These are phyloP conservation scores for Perccottus glenii DNA, from an alignment of 2,113 vertebrate genomes.

Conservation along the genomic window DNA sequence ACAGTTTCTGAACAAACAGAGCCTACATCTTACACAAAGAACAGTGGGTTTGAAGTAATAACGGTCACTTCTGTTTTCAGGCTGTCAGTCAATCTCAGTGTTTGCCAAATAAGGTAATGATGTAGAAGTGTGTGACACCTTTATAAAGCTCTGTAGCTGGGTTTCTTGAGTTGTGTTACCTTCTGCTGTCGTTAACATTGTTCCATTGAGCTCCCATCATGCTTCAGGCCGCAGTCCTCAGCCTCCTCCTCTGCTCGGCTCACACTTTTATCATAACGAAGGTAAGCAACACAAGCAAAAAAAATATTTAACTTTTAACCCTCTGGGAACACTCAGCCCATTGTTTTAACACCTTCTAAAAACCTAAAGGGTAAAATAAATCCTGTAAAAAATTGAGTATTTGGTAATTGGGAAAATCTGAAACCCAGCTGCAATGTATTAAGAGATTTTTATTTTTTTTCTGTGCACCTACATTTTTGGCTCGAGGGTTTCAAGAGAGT, in stretches of 20 bases:
- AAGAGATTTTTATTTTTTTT: too few relatives aligned
- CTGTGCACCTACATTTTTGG: too few relatives aligned
- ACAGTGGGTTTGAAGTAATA: background rate
- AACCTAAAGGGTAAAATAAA: too few relatives aligned
- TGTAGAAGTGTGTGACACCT: background rate
- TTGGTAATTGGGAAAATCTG: too few relatives aligned
- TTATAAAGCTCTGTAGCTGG: background rate
- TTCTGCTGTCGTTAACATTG: too few relatives aligned
- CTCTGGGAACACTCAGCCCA: background rate
- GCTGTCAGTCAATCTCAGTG: background rate
- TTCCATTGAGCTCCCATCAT: background rate
- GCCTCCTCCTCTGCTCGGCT: background rate
- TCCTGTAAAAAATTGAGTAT: too few relatives aligned
- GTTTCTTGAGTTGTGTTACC: background rate
- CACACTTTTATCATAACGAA: background rate
- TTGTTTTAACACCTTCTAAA: too few relatives aligned
- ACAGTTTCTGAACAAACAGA: too few relatives aligned
- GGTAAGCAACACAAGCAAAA: background rate
- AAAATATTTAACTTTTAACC: background rate
- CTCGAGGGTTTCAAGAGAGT: too few relatives aligned
- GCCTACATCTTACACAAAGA: background rate
- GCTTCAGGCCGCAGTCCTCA: background rate
- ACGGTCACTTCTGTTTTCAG: background rate
- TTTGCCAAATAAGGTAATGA: background rate
- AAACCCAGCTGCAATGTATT: too few relatives aligned